Evolutionary conservation across 2,888 invertebrate species (phyloP).

Genomic region (Erebia ligea): DNA sequence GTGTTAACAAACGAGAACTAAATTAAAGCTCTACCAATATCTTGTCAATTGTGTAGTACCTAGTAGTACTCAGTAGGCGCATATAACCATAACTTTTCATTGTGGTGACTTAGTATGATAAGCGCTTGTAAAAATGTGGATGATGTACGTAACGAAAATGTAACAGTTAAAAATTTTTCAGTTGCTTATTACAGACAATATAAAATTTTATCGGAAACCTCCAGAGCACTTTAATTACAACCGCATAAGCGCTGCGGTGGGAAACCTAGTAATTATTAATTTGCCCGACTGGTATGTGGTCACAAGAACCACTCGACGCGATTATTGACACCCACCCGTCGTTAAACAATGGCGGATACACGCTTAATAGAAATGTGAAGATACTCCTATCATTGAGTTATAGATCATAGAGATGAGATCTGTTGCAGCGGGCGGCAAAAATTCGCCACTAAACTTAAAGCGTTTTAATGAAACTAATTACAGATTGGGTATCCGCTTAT

Average conservation of each 20-base stretch:
- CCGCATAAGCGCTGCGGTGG: slow-evolving; percentile 20
- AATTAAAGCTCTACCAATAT: too few relatives aligned
- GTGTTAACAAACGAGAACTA: too few relatives aligned
- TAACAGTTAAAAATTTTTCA: not conserved
- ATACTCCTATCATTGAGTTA: not conserved
- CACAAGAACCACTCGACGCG: slow-evolving; percentile 29
- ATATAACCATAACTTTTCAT: too few relatives aligned
- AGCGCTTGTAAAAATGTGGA: too few relatives aligned
- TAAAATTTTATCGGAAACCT: slow-evolving; percentile 7
- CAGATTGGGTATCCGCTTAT: too few relatives aligned
- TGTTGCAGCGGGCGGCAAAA: too few relatives aligned
- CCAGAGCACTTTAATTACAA: slow-evolving; percentile 29
- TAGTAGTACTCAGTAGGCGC: too few relatives aligned
- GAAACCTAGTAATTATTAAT: slow-evolving; percentile 38
- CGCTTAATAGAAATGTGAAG: slow-evolving; percentile 1
- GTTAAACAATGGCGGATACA: slow-evolving; percentile 28
- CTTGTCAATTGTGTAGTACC: too few relatives aligned
- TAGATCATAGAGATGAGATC: not conserved
- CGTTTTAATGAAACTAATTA: too few relatives aligned
- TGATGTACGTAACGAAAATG: too few relatives aligned
- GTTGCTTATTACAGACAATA: not conserved
- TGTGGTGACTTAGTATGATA: too few relatives aligned
- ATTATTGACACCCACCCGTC: slow-evolving; percentile 32
- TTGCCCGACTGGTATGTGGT: slow-evolving; percentile 35
- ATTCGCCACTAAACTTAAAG: too few relatives aligned